Conservation (phyloP, 2,888 invertebrate genomes). For the Pasiphila rectangulata region DNA sequence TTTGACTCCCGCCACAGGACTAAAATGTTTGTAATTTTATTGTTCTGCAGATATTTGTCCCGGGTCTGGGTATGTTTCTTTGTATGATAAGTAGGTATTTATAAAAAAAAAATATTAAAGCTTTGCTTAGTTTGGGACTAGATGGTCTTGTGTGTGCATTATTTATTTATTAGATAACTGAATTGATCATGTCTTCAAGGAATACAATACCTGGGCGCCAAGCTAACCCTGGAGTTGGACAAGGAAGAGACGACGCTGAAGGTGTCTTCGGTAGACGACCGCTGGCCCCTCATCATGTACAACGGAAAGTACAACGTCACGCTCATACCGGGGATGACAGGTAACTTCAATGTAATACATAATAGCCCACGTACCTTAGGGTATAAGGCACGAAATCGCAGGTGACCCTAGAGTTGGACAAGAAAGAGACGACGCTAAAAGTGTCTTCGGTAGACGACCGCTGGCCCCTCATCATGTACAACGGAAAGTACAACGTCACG, state of each 20-base stretch:
- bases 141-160: no score
- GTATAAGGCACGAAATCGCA: no score
- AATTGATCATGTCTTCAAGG: slow-evolving; percentile 47
- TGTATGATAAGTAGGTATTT: no score
- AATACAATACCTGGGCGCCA: slow-evolving; percentile 68
- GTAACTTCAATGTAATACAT: no score
- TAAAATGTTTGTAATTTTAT: no score
- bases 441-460: slow-evolving; percentile 33
- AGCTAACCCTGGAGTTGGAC: slow-evolving; percentile 58
- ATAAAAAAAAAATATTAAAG: no score
- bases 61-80: no score
- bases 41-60: no score
- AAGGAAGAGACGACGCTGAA: slow-evolving; percentile 47
- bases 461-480: slow-evolving; percentile 57
- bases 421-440: slow-evolving; percentile 27
- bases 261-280: slow-evolving; percentile 54
- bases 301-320: slow-evolving; percentile 66
- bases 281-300: slow-evolving; percentile 56
- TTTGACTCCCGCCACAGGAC: no score
- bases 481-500: slow-evolving; percentile 63
- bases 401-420: slow-evolving; percentile 56
- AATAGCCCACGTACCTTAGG: no score
- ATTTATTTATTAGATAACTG: no score
- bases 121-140: no score
- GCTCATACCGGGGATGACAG: slow-evolving; percentile 60